A percentile compares a stretch with the other conserved stretches of the same genome.
Conservation (phyloP, 2,113 vertebrate genomes). For the Pithys albifrons region DNA sequence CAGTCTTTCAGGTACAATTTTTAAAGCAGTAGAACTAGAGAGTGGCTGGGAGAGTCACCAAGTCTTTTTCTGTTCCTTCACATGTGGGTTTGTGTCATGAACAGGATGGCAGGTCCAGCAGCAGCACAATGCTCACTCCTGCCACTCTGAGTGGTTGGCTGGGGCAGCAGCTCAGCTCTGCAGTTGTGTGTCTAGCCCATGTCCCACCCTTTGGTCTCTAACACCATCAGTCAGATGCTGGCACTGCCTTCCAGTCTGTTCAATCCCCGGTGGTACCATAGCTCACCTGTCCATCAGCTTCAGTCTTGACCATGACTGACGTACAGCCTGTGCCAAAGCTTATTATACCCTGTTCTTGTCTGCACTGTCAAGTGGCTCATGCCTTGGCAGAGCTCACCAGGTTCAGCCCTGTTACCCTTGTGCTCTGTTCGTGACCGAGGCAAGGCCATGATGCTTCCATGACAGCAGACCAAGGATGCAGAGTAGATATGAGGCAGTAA, state of each 20-base stretch:
- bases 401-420: neutral
- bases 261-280: neutral
- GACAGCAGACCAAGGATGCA: neutral
- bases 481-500: neutral
- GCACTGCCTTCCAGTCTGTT: neutral
- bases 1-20: neutral
- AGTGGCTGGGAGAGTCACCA: neutral
- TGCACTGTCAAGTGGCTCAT: neutral
- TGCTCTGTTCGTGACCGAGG: neutral
- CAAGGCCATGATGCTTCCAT: neutral
- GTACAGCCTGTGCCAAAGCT: neutral
- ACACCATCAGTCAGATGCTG: neutral
- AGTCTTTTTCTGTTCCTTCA: neutral
- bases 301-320: neutral
- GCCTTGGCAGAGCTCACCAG: neutral
- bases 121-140: accelerated
- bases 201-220: neutral
- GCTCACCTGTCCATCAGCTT: neutral
- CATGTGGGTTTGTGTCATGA: neutral
- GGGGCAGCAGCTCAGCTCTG: neutral
- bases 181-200: accelerated
- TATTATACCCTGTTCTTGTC: neutral
- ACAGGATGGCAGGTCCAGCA: neutral
- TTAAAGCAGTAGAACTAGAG: neutral
- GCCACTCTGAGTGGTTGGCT: accelerated